Base-by-base conservation (phyloP, 2,888 invertebrate species). In the Thelaira solivaga region DNA sequence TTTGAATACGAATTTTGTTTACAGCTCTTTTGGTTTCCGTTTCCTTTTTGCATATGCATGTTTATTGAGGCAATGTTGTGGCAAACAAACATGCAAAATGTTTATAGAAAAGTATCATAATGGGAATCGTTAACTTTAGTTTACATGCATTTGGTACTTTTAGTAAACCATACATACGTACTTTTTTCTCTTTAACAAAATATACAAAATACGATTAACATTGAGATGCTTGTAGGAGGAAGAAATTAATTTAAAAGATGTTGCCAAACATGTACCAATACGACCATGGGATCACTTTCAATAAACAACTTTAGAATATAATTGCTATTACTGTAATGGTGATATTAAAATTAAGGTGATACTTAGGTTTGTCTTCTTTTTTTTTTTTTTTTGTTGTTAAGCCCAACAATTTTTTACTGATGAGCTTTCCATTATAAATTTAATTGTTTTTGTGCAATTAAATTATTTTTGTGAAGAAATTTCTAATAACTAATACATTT, bases 81-180 rank as follows among this genome's bases (percentile, higher is more conserved):
- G 45, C 26, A 67, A 53, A 57, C 39, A 62, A 62, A 57, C 53
- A 72, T 62, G 49, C 5, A 55, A n/a, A 55, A 49, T 16, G 0
- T 13, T 6, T 55, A 72, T 61, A 47, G 16, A 67, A 39, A 67
- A 72, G 77, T 68, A 73, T 68, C 72, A 57, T 73, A 68, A 57
- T 68, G 68, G 67, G 67, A 67, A 68, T 68, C 62, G 67, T 67
- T 67, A 22, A 34, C 36, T 59, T 62, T 6, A 43, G 34, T 64
- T 72, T 59, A 65, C 65, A 51, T 24, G 34, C 47, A 39, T 47
- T 73, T 55, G 31, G 39, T 29, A 18, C 11, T 34, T 62, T 61
- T 13, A 16, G 49, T 18, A 53, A 71, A 62, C 22, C n/a, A n/a
- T n/a, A n/a, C n/a, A n/a, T n/a, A n/a, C n/a, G n/a, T n/a, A n/a